These are phyloP conservation scores for Plutella xylostella DNA, from an alignment of 2,888 invertebrate species.

Conservation along the genomic window DNA sequence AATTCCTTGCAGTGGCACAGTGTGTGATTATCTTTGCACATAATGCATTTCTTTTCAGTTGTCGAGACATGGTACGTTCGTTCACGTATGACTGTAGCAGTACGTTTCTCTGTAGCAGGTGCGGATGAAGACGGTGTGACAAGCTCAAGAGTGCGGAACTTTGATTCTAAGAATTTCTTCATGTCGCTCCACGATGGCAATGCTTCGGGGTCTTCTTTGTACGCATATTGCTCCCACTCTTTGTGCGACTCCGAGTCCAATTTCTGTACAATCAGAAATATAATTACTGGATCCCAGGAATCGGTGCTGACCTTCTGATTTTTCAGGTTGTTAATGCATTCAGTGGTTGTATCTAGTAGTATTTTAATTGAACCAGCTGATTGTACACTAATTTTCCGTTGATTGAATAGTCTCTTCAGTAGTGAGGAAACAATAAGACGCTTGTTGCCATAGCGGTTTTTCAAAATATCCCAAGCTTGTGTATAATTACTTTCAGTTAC, in stretches of 20 bases:
- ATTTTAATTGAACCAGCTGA: not conserved
- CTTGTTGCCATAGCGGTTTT: conserved; percentile 6
- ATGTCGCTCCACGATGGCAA: conserved; percentile 15
- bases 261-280: conserved; percentile 20
- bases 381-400: not conserved
- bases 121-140: not conserved
- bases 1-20: conserved; percentile 21
- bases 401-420: not conserved
- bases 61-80: conserved; percentile 11
- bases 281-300: conserved; percentile 9
- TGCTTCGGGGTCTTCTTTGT: conserved; percentile 9
- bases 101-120: not conserved
- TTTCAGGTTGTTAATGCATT: not conserved
- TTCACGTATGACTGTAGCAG: not conserved
- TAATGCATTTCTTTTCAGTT: not conserved
- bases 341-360: not conserved
- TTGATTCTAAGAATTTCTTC: conserved; percentile 13
- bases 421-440: not conserved
- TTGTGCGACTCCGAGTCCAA: conserved; percentile 21
- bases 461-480: conserved; percentile 2
- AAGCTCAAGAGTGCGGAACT: conserved; percentile 16
- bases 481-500: conserved; percentile 3
- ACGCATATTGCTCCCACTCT: conserved; percentile 18
- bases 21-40: conserved; percentile 18
- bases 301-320: not conserved